Base-by-base conservation (phyloP, 2,797 vertebrate genomes). In the Myripristis murdjan region DNA sequence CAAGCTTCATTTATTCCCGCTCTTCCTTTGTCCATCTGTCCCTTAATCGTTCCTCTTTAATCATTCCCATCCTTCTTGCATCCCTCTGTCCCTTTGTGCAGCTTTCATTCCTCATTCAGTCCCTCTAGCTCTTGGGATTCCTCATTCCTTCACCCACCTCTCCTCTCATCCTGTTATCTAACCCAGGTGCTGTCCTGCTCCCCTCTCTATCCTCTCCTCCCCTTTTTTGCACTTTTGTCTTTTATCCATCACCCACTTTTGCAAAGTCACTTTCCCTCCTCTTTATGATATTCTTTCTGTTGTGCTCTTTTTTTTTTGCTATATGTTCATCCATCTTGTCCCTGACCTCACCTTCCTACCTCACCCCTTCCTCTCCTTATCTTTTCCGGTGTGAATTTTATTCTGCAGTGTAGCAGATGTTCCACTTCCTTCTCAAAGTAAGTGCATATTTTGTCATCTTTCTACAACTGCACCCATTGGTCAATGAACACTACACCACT, bases 341-440 rank as follows among this genome's bases (percentile, higher is more conserved):
- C 39, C 52, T 63, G 48, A 60, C 69, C 55, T 15, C 31, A 47
- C 12, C 56, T 28, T 11, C 35, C 8, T 9, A 49, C 37, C 35
- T n/a, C 51, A 51, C 33, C 44, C 70, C 46, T 16, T 23, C 28
- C 47, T 46, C 22, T 23, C 48, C n/a, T 78, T 67, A 64, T 78
- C 15, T 48, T 11, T 24, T 1, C 15, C 6, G 28, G 9, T 52
- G 23, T 67, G 63, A 54, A 59, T 83, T 65, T 85, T 41, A 11
- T 2, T 23, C 47, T 58, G 15, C 64, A 37, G 60, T 39, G 14
- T 46, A 69, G 8, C 62, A 65, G 77, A 41, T 64, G 12, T 57
- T 47, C 66, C 24, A 11, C 70, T 79, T 56, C 70, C 83, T 52
- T 43, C 77, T 79, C 78, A 87, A 74, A 82, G 89, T 90, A 90